Evolutionary conservation across 2,113 vertebrate species (phyloP).

Genomic region (Ceyx margarethae): DNA sequence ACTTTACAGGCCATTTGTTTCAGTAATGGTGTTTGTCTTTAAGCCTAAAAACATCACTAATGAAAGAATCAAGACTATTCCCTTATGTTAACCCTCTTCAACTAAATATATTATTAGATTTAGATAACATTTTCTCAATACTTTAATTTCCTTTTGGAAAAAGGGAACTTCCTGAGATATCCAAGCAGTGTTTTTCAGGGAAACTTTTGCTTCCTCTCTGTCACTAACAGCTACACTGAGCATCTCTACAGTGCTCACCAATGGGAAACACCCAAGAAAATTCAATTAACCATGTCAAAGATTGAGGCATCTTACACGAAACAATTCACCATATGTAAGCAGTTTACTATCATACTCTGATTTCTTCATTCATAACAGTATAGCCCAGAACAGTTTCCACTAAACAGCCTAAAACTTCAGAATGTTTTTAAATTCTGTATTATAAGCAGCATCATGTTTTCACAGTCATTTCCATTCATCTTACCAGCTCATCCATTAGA

Average conservation of each 20-base stretch:
- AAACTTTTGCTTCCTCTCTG: background rate
- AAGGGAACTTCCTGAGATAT: background rate
- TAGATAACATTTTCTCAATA: background rate
- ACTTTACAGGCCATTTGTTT: rapidly evolving
- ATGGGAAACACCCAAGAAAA: background rate
- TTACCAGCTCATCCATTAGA: background rate
- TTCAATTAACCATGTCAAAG: background rate
- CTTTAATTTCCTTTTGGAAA: background rate
- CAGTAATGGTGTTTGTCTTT: rapidly evolving
- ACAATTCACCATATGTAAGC: background rate
- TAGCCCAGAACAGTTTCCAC: background rate
- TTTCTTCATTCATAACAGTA: background rate
- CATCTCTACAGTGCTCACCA: rapidly evolving
- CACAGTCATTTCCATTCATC: background rate
- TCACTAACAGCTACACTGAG: background rate
- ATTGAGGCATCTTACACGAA: background rate
- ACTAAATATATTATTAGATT: background rate
- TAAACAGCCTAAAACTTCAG: background rate
- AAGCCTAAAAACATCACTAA: background rate
- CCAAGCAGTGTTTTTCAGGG: background rate
- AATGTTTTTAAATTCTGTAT: background rate
- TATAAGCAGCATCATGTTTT: background rate
- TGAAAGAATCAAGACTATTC: background rate
- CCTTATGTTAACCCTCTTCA: background rate
- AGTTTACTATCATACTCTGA: background rate